phyloP scores from a whole-genome alignment of 2,888 invertebrate genomes.

The Chymomyza fuscimana region DNA sequence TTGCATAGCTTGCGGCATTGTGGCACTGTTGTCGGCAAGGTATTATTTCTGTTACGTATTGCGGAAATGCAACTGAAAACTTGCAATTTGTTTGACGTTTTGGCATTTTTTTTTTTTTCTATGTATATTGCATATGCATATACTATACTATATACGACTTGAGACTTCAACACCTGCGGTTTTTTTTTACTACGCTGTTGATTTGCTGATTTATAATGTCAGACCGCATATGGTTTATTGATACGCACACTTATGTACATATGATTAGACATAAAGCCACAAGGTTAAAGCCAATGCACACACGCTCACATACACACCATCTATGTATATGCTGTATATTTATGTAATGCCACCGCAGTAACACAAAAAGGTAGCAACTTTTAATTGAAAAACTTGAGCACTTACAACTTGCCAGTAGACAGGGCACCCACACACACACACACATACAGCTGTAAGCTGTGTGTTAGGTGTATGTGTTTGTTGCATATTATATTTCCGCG shows the following conservation, averaged over 20 bases:
- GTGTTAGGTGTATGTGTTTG: neutral
- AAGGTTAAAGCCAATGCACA: neutral
- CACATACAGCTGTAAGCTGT: neutral
- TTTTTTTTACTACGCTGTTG: conserved; percentile 5
- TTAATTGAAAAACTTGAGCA: conserved; percentile 74
- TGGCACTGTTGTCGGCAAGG: conserved; percentile 31
- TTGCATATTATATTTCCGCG: conserved; percentile 51
- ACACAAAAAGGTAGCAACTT: conserved; percentile 71
- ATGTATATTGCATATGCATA: conserved; percentile 52
- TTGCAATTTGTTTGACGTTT: conserved; percentile 71
- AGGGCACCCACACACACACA: conserved; percentile 27
- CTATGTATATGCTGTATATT: conserved; percentile 37
- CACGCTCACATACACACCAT: neutral
- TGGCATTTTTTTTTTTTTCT: conserved; percentile 49
- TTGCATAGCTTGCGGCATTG: neutral
- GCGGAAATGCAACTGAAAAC: conserved; percentile 73
- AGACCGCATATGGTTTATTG: conserved; percentile 56
- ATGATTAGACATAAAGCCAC: neutral
- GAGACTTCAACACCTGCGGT: conserved; percentile 66
- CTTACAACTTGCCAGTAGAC: conserved; percentile 61
- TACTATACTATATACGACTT: conserved; percentile 42
- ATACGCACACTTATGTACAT: conserved; percentile 37
- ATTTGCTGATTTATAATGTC: conserved; percentile 42
- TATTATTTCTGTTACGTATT: conserved; percentile 70
- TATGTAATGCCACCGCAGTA: conserved; percentile 65